Conservation (phyloP, 2,888 invertebrate species). For the Ommatoiulus sabulosus region DNA sequence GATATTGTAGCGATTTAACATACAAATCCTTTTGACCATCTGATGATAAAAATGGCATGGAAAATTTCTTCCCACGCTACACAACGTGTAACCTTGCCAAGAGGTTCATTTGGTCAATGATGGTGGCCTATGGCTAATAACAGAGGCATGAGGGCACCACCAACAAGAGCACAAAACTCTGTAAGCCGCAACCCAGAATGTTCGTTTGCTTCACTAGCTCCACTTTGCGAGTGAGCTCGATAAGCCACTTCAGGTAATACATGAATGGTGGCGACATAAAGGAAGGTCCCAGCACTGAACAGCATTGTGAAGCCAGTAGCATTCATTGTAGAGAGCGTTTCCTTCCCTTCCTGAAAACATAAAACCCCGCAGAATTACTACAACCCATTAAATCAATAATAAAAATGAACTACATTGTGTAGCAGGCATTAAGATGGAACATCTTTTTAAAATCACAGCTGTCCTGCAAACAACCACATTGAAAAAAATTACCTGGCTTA, state of each 20-base stretch:
- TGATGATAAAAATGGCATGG: background rate
- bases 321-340: conserved; percentile 87
- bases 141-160: conserved; percentile 89
- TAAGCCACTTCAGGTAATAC: conserved; percentile 89
- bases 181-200: conserved; percentile 66
- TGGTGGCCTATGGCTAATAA: conserved; percentile 92
- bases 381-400: no score
- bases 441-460: background rate
- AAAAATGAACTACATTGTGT: no score
- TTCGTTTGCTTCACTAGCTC: conserved; percentile 64
- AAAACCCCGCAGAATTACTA: no score
- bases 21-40: background rate
- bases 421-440: no score
- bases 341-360: conserved; percentile 83
- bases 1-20: background rate
- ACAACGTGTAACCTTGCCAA: background rate
- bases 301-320: conserved; percentile 98
- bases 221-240: conserved; percentile 59
- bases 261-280: conserved; percentile 98
- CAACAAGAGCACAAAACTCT: conserved; percentile 85
- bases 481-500: conserved; percentile 76
- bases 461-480: background rate
- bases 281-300: conserved; percentile 98
- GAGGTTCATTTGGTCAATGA: conserved; percentile 73
- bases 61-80: background rate